Base-by-base conservation (phyloP, 2,888 invertebrate species). In the Spisula subtruncata region DNA sequence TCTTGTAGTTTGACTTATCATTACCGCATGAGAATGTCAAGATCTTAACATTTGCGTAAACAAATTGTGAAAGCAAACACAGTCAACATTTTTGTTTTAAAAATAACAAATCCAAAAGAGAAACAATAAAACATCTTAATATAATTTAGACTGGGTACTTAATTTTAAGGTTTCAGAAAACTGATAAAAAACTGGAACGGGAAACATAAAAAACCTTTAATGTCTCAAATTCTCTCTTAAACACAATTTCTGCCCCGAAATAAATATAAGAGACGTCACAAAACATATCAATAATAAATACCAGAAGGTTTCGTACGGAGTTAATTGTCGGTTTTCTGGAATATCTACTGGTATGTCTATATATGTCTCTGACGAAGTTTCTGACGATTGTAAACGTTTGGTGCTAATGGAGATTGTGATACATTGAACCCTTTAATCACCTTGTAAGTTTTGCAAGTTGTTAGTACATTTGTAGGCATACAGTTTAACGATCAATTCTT, bases 341-440 rank as follows among this genome's bases (percentile, higher is more conserved):
- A 66, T 25, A 12, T 25, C 60, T n/a, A n/a, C 1, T 14, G n/a
- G n/a, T 60, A 60, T 60, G 18, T 60, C 20, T 8, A 8, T 20
- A 18, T 60, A 60, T n/a, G 60, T 60, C 18, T 60, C 60, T 25
- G 60, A 66, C 5, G n/a, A 66, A 51, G 51, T 51, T 51, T 51
- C 41, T 41, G 41, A 41, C 41, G 41, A 56, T n/a, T n/a, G 18
- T 56, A n/a, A 66, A 25, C 60, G 10, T 8, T 25, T 66, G 60
- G 60, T 25, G 12, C 60, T 66, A 66, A 66, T 25, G 25, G 60
- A 66, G 60, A 51, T 25, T 25, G 10, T 66, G 60, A 10, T 8
- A 66, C 25, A 66, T 66, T 66, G n/a, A 66, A 66, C 60, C n/a
- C 60, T n/a, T 6, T 66, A 25, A n/a, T 66, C 60, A 66, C 60